Conservation (phyloP, 2,113 vertebrate species). For the Hassar affinis region DNA sequence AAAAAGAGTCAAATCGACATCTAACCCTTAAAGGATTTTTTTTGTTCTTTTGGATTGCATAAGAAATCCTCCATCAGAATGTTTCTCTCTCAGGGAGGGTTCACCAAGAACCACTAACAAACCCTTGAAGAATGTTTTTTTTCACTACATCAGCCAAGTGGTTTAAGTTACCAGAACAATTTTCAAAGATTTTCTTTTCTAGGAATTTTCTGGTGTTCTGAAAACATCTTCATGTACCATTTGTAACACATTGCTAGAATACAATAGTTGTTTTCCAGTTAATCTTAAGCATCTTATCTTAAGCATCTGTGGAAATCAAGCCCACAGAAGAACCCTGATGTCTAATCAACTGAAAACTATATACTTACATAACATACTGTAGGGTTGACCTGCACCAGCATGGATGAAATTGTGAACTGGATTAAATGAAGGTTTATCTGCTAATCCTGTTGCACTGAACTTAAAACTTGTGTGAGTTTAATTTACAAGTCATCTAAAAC, state of each 20-base stretch:
- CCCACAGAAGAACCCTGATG: background rate
- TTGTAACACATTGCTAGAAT: background rate
- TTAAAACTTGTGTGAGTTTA: too few species aligned
- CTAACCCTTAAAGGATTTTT: too few species aligned
- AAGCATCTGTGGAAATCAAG: background rate
- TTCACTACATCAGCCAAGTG: background rate
- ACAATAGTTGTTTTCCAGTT: background rate
- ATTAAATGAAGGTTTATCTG: too few species aligned
- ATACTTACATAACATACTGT: background rate
- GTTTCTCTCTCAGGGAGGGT: background rate
- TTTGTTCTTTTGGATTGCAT: background rate
- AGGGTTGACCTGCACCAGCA: too few species aligned
- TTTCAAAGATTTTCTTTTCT: background rate
- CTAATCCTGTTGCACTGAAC: too few species aligned
- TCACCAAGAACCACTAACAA: background rate
- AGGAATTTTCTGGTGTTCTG: background rate
- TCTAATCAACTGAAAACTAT: background rate
- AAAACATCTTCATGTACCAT: background rate
- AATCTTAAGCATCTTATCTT: background rate
- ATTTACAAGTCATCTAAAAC: too few species aligned
- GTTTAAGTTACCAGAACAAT: background rate
- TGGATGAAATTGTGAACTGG: too few species aligned
- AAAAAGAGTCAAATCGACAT: background rate
- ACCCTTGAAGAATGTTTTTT: background rate
- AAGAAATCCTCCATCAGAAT: background rate